Percentiles rank a stretch among this genome's conserved stretches.
Evolutionary conservation across 2,888 invertebrate species (phyloP).

Genomic region (Hofmannophila pseudospretella): DNA sequence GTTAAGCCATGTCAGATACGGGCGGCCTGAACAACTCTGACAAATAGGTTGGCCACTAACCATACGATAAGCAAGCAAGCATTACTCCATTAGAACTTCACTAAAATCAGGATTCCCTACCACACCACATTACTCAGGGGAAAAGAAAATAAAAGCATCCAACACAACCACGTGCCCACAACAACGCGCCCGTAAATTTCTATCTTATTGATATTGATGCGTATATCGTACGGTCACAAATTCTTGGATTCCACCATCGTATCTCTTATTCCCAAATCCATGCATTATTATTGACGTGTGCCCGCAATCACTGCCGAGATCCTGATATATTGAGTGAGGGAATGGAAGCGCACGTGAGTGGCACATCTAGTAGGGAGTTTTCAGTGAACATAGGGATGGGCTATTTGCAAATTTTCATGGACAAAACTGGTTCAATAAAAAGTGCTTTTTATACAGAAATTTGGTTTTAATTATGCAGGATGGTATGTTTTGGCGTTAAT

Average conservation of each 20-base stretch:
- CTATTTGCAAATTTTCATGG: background rate
- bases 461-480: too few species aligned
- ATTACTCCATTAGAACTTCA: too few species aligned
- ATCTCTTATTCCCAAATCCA: slow-evolving; percentile 36
- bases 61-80: too few species aligned
- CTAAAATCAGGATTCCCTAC: too few species aligned
- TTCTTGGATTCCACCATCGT: slow-evolving; percentile 16
- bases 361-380: slow-evolving; percentile 18
- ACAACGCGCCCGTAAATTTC: slow-evolving; percentile 14
- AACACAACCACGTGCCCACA: background rate
- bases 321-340: slow-evolving; percentile 40
- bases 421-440: background rate
- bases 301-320: slow-evolving; percentile 46
- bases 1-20: too few species aligned
- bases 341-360: slow-evolving; percentile 33
- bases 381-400: slow-evolving; percentile 9
- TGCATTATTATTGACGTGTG: slow-evolving; percentile 46
- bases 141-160: slow-evolving; percentile 6
- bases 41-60: too few species aligned
- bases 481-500: too few species aligned
- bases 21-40: too few species aligned
- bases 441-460: too few species aligned
- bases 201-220: slow-evolving; percentile 22
- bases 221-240: slow-evolving; percentile 12
- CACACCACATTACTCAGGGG: too few species aligned